Evolutionary conservation across 2,113 vertebrate species (phyloP), one percentile per base, ranked within the genome.

Genomic region (Paralichthys olivaceus): DNA sequence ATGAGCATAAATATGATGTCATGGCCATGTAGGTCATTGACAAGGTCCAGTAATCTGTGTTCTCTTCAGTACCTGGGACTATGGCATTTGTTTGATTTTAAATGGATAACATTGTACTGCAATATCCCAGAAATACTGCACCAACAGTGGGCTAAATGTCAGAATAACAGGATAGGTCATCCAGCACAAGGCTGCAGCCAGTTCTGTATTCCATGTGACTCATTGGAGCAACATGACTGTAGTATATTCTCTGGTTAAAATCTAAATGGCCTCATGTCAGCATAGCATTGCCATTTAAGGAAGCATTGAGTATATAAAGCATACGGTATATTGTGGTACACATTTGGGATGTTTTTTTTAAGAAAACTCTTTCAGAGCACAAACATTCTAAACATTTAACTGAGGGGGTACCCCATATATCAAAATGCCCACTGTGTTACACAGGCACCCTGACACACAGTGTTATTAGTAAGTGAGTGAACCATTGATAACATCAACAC

Each of bases 1-100:
- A 80, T 70, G 40, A 82, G 43, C 60, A 57, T 72, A 56, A 75
- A 85, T 68, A 74, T 72, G 25, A 80, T 81, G 59, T 71, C 69
- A 83, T 45, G 28, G n/a, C 34, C 59, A 70, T 82, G 73, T 67
- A 77, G 67, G 71, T 72, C 65, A 74, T 8, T 3, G 69, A 53
- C 20, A n/a, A 53, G 49, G 49, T 53, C 20, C 14, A 8, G 49
- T 53, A 53, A 53, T 53, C 49, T 20, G 49, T n/a, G 49, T 53
- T 53, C 20, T 6, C 19, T 53, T 53, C 49, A 53, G 49, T n/a
- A 19, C 3, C 15, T 25, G 23, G 55, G 25, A 9, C 51, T 34
- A 23, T 40, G 40, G 26, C 34, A 34, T 74, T 69, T 62, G 55
- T 43, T 67, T 49, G 77, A 66, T 54, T 81, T 65, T 67, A 40